Evolutionary conservation across 1,140 invertebrate genomes (phyloP), one percentile per base, ranked within the genome.

Genomic region (Zaprionus kolodkinae): DNA sequence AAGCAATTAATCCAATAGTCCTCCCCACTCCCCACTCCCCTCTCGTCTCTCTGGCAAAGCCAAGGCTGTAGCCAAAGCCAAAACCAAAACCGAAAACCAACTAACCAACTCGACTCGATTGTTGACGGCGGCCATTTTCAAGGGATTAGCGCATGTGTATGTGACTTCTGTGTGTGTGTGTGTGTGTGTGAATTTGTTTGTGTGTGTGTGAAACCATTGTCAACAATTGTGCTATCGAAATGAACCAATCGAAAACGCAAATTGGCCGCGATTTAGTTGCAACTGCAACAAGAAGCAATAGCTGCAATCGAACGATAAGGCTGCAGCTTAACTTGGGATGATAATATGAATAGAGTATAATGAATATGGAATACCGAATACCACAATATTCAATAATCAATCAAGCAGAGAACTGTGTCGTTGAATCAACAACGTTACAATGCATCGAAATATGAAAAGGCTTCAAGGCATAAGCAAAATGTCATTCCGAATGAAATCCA

Each of bases 1-100:
- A 87, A 88, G 74, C 84, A 84, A 88, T 88, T 88, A 88, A 83
- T 87, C 65, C 76, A 64, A 40, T 55, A 43, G 45, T 35, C 5
- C 30, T 10, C 6, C 45, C 6, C 56, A 33, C 45, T 36, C 0
- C 17, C 10, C 25, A 45, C 21, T 11, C 25, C 6, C 4, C 27
- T n/a, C 48, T 10, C 3, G 9, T 40, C 25, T 30, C 52, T 27
- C 12, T 6, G n/a, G 27, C n/a, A 45, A 57, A 38, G 27, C 27
- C 36, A 64, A 36, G 54, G 55, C 60, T 72, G 52, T 61, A 36
- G 63, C 63, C 27, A 62, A 64, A 36, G 63, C 63, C 38, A 62
- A 61, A 56, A 52, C 50, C 63, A 67, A 64, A 73, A 27, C 45
- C 45, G 21, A 50, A 50, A 50, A 5, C 50, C 40, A 72, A 72